Base-by-base conservation (phyloP, 2,113 vertebrate species). In the Serilophus lunatus region DNA sequence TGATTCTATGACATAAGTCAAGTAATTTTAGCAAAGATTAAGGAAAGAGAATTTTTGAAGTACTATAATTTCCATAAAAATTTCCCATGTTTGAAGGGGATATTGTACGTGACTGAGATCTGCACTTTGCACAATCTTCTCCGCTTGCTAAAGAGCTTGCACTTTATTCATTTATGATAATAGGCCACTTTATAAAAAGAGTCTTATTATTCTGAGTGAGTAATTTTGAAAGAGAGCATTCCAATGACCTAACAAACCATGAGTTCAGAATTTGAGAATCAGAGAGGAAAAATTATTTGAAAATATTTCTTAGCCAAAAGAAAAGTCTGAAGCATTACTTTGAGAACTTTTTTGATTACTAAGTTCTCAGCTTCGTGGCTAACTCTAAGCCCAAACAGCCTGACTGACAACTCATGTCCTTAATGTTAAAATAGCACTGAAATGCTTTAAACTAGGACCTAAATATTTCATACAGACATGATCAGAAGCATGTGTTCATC, bases 1-100 rank as follows among this genome's bases (percentile, higher is more conserved):
- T 84, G 44, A 94, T 93, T 92, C 26, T 64, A 86, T 88, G 60
- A 68, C 56, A 83, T 69, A 90, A 93, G 40, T 87, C 65, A 92
- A 86, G 51, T 60, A 88, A 94, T 94, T 96, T 94, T 82, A 84
- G 65, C 60, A 88, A 76, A 94, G 90, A 97, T 96, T 86, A 94
- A 68, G 63, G 89, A 76, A 95, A 79, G 31, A 82, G 50, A 90
- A 75, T 92, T 94, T 94, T 80, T 66, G 24, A 93, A 85, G 84
- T 53, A 77, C 51, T 45, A 28, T 61, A 59, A 96, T 96, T 96
- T 93, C 93, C 60, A 68, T 14, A n/a, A 94, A 95, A 94, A 94
- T 82, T 94, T 64, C 64, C 47, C 28, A 31, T 29, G 42, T 88
- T 95, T 86, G 56, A 93, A 84, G 56, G 82, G 83, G 80, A 81